Evolutionary conservation across 2,113 vertebrate species (phyloP).

Genomic region (Chitala chitala): DNA sequence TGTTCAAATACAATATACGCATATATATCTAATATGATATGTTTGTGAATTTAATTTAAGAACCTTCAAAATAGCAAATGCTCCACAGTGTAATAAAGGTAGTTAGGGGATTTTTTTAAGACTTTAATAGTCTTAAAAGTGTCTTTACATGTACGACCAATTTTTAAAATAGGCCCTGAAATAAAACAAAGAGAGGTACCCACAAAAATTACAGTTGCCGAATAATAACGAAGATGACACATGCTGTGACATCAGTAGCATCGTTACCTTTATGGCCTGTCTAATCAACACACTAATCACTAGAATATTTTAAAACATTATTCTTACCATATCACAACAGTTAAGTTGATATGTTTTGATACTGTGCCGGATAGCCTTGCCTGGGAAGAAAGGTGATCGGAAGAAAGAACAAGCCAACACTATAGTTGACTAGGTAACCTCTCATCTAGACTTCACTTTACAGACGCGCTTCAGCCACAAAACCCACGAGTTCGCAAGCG

Average conservation of each 20-base stretch:
- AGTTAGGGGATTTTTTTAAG: neutral
- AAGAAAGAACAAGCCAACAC: neutral
- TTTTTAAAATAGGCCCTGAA: neutral
- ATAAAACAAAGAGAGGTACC: conserved; percentile 2
- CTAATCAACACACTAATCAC: neutral
- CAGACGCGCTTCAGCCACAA: conserved; percentile 7
- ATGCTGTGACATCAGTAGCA: conserved; percentile 12
- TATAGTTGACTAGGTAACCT: conserved; percentile 17
- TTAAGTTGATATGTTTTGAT: neutral
- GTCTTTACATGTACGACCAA: neutral
- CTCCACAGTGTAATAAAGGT: neutral
- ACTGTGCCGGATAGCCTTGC: neutral
- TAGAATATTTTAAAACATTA: neutral
- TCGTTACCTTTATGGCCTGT: neutral
- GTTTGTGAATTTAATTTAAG: neutral
- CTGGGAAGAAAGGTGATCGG: neutral
- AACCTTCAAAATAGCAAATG: neutral
- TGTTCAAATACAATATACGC: neutral
- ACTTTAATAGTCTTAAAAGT: neutral
- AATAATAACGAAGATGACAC: conserved; percentile 6
- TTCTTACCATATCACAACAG: conserved; percentile 20
- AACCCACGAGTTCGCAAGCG: neutral
- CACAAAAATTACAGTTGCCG: too few species aligned
- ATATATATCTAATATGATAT: neutral
- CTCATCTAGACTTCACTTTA: neutral